phyloP scores from a whole-genome alignment of 2,888 invertebrate species.

The Andrena flavipes region DNA sequence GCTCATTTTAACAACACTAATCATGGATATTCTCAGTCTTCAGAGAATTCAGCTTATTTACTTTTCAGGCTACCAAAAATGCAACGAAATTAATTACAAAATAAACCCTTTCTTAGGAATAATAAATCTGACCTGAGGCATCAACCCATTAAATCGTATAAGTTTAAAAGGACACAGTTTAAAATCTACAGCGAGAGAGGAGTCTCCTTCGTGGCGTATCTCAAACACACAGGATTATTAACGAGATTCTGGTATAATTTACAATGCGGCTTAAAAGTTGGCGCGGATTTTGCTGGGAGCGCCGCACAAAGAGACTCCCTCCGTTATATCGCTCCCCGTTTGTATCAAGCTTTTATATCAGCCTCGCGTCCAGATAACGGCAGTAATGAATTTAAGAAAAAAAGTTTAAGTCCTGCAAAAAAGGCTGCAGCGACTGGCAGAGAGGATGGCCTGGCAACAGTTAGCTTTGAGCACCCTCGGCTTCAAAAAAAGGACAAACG shows the following conservation, averaged over 20 bases:
- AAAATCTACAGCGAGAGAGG: background rate
- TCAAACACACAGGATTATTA: conserved; percentile 5
- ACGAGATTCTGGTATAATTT: conserved; percentile 37
- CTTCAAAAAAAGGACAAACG: conserved; percentile 1
- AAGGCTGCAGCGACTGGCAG: background rate
- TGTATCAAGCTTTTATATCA: conserved; percentile 43
- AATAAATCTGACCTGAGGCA: background rate
- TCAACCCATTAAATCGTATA: background rate
- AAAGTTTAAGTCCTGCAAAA: conserved; percentile 14
- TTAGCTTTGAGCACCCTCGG: background rate
- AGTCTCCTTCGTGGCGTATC: background rate
- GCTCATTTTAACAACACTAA: no score
- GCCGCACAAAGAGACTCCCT: conserved; percentile 26
- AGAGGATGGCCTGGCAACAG: conserved; percentile 6
- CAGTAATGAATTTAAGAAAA: conserved; percentile 48
- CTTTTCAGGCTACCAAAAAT: background rate
- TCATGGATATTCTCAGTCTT: background rate
- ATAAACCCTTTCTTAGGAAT: no score
- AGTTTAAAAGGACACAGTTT: background rate
- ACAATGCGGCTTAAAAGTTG: conserved; percentile 35
- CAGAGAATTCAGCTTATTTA: background rate
- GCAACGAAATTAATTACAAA: background rate
- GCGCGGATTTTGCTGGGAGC: conserved; percentile 1
- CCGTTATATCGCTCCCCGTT: conserved; percentile 38
- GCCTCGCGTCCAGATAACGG: conserved; percentile 39